These are phyloP conservation scores for Enhydra lutris DNA, from an alignment of 2,113 vertebrate genomes.

Conservation along the genomic window DNA sequence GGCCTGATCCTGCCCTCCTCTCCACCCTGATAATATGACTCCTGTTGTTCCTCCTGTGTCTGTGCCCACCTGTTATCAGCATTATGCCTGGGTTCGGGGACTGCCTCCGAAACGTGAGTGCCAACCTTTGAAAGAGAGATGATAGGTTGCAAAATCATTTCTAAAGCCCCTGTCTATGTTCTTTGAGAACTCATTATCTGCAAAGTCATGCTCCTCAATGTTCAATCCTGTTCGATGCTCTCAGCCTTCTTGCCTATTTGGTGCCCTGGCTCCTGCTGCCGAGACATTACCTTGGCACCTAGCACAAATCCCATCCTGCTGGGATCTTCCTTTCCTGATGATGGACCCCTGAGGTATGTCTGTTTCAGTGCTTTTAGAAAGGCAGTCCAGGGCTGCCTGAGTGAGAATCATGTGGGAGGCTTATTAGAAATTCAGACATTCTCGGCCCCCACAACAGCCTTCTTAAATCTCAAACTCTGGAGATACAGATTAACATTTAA, in stretches of 20 bases:
- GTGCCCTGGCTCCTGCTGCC: background rate
- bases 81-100: background rate
- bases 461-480: background rate
- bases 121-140: background rate
- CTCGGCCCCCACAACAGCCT: background rate
- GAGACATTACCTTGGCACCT: background rate
- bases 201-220: background rate
- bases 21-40: background rate
- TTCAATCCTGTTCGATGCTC: fast-evolving
- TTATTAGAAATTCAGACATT: background rate
- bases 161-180: background rate
- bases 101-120: background rate
- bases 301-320: background rate
- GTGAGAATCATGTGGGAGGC: background rate
- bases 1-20: background rate
- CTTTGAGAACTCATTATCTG: background rate
- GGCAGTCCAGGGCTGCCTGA: background rate
- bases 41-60: background rate
- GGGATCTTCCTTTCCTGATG: background rate
- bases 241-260: background rate
- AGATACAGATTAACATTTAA: background rate
- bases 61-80: background rate
- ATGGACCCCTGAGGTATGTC: too few species aligned
- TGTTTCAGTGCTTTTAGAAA: background rate
- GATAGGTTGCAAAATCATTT: background rate